Percentiles rank a stretch among this genome's conserved stretches.
Evolutionary conservation across 2,113 vertebrate genomes (phyloP).

Genomic region (Oryzias melastigma): DNA sequence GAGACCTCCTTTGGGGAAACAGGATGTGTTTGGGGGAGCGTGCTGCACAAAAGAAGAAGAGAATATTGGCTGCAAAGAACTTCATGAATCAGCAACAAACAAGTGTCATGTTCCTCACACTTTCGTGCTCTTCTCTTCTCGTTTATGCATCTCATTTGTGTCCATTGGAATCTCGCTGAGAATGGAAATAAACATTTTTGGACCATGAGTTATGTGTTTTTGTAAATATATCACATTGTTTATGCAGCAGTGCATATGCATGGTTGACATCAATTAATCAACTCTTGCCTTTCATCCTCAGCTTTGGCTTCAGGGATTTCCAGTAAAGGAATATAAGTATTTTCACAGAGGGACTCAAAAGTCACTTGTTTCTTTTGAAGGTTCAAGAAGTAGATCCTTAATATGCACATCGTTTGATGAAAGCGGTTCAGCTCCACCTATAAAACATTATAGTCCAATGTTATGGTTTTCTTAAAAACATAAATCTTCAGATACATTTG

Average conservation of each 20-base stretch:
- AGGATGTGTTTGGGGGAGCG: constrained; percentile 68
- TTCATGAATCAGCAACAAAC: too few species aligned
- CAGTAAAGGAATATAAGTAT: constrained; percentile 76
- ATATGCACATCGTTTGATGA: constrained; percentile 81
- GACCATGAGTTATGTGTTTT: too few species aligned
- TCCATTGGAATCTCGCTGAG: too few species aligned
- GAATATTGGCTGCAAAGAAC: background rate
- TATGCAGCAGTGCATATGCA: too few species aligned
- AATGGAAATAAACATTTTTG: too few species aligned
- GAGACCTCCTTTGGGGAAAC: constrained; percentile 47
- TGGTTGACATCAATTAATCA: too few species aligned
- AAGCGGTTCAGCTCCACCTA: constrained; percentile 89
- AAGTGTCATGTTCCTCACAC: too few species aligned
- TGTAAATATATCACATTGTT: too few species aligned
- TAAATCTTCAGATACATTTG: too few species aligned
- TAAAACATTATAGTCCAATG: constrained; percentile 17
- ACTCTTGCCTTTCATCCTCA: constrained; percentile 35
- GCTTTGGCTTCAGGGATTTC: constrained; percentile 42
- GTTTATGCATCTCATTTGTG: too few species aligned
- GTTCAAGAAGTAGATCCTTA: constrained; percentile 85
- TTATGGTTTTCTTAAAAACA: background rate
- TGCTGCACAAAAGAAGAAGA: constrained; percentile 52
- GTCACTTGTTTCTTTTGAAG: constrained; percentile 76
- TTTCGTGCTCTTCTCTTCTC: too few species aligned
- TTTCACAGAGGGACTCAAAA: constrained; percentile 46